phyloP scores from a whole-genome alignment of 2,888 invertebrate species.

The Ptilodon capucinus region DNA sequence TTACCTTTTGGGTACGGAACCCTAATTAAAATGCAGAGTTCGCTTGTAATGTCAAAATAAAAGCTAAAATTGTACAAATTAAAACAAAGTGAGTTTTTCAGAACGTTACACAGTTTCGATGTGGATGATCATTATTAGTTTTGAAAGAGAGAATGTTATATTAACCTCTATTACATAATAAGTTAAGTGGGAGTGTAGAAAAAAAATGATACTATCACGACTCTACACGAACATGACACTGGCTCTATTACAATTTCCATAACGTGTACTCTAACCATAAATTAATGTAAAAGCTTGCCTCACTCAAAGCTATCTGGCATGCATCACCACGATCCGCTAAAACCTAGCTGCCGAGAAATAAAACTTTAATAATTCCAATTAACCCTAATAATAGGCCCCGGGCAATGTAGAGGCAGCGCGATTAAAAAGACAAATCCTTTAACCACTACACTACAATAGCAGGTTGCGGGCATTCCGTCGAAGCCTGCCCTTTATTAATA shows the following conservation, averaged over 20 bases:
- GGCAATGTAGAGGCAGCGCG: conserved; percentile 66
- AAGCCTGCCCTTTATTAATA: conserved; percentile 75
- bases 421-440: conserved; percentile 82
- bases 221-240: conserved; percentile 11
- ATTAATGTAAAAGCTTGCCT: conserved; percentile 70
- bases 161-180: too few species aligned
- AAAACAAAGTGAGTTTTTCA: too few species aligned
- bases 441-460: conserved; percentile 78
- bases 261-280: conserved; percentile 61
- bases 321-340: conserved; percentile 70
- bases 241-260: conserved; percentile 67
- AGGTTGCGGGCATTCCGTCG: conserved; percentile 72
- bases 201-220: conserved; percentile 24
- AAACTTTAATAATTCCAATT: conserved; percentile 80
- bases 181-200: too few species aligned
- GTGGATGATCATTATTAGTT: too few species aligned
- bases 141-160: too few species aligned
- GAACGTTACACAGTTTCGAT: too few species aligned
- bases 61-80: too few species aligned
- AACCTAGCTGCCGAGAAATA: conserved; percentile 68
- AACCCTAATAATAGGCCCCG: conserved; percentile 79
- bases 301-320: conserved; percentile 60
- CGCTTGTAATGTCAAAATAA: too few species aligned
- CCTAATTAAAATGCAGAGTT: too few species aligned
- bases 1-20: too few species aligned